A percentile compares a stretch with the other conserved stretches of the same genome.
Evolutionary conservation across 1,140 invertebrate species (phyloP).

Genomic region (Rhysida immarginata): DNA sequence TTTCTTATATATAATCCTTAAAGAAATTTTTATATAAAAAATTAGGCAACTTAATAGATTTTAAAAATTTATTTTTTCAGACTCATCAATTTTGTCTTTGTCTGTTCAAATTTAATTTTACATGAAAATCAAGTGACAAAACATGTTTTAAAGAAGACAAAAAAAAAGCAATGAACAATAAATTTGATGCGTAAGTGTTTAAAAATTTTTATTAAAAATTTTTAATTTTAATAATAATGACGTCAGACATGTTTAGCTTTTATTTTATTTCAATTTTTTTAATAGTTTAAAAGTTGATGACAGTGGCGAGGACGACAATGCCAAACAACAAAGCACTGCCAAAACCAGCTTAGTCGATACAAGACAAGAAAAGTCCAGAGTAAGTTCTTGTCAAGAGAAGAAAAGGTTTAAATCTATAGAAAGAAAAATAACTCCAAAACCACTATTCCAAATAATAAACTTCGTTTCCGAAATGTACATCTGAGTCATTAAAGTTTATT

Average conservation of each 20-base stretch:
- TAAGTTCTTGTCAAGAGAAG: background rate
- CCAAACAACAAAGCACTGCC: constrained; percentile 22
- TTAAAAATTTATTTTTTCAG: too few species aligned
- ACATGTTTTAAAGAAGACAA: background rate
- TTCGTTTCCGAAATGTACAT: too few species aligned
- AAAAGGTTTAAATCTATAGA: background rate
- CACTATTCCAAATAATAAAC: too few species aligned
- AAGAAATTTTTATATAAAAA: background rate
- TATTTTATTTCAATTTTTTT: constrained; percentile 12
- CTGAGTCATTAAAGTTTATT: too few species aligned
- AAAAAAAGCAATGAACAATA: constrained; percentile 52
- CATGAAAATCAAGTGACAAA: background rate
- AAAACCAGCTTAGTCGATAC: constrained; percentile 9
- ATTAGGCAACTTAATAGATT: too few species aligned
- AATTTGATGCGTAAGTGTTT: constrained; percentile 44
- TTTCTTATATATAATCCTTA: background rate
- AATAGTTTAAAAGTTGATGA: constrained; percentile 41
- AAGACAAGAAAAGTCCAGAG: constrained; percentile 2
- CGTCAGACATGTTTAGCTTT: constrained; percentile 4
- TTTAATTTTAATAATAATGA: background rate
- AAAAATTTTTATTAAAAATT: constrained; percentile 16
- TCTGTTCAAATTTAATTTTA: background rate
- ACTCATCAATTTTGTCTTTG: too few species aligned
- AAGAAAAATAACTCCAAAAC: too few species aligned
- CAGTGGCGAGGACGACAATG: constrained; percentile 39